Evolutionary conservation across 2,888 invertebrate genomes (phyloP).

Genomic region (Tuta absoluta): DNA sequence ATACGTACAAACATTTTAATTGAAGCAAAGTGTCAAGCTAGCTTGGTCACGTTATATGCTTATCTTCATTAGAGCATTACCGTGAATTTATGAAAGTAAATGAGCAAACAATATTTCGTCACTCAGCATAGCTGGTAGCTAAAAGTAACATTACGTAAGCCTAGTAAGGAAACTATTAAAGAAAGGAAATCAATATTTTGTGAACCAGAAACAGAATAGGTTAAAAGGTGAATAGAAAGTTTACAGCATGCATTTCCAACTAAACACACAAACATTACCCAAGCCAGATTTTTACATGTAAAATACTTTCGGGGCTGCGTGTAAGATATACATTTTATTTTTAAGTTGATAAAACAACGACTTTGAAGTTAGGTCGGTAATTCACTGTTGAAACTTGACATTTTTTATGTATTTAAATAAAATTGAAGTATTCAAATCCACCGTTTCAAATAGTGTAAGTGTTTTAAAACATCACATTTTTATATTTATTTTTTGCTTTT

Average conservation of each 20-base stretch:
- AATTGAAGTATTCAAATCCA: no score
- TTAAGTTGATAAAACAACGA: background rate
- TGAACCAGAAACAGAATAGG: conserved; percentile 29
- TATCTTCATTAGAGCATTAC: conserved; percentile 45
- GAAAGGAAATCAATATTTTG: conserved; percentile 29
- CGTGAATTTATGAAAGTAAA: conserved; percentile 44
- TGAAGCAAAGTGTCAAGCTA: background rate
- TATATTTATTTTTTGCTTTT: background rate
- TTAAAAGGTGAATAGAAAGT: conserved; percentile 20
- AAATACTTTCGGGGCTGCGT: conserved; percentile 1
- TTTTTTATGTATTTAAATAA: no score
- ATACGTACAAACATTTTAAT: background rate
- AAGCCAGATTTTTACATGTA: conserved; percentile 19
- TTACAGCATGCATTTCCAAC: conserved; percentile 23
- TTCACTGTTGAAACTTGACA: no score
- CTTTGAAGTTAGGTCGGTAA: background rate
- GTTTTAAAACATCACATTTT: background rate
- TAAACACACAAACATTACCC: conserved; percentile 21
- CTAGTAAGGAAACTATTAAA: conserved; percentile 28
- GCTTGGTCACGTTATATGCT: conserved; percentile 34
- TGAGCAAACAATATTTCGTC: conserved; percentile 38
- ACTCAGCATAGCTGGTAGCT: conserved; percentile 30
- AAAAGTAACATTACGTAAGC: conserved; percentile 29
- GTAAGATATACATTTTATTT: background rate
- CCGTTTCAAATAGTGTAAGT: no score